Base-by-base conservation (phyloP, 1,140 invertebrate genomes). In the Nautilus pompilius region DNA sequence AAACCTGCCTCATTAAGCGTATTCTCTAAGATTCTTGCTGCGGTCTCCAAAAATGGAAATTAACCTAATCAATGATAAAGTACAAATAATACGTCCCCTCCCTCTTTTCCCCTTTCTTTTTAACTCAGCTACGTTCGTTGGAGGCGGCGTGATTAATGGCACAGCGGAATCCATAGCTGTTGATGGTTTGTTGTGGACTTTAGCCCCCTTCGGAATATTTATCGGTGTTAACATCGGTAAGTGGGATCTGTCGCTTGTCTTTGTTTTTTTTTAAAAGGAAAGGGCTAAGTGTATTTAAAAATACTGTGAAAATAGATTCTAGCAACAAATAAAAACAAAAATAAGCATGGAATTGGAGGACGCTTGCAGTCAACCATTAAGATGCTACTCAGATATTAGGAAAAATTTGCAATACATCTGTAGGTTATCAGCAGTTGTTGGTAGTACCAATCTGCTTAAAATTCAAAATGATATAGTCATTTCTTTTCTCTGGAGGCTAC, bases 111-210 rank as follows among this genome's bases (percentile, higher is more conserved):
- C n/a, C 26, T 56, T 36, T 13, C 45, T 32, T 57, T 45, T 36
- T 65, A 46, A 71, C 63, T 22, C 63, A 81, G 80, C 80, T 13
- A 81, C 80, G 58, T 73, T 69, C 24, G 78, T 80, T 2, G 80
- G 78, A 67, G 80, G 80, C 32, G 80, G 77, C 26, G 79, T 77
- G 58, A 72, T 81, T 22, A 79, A 80, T 72, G 80, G 80, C 67
- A 80, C 77, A 69, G 78, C 80, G 13, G 80, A 82, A 65, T 74
- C 72, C 8, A 71, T 80, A 57, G 77, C 74, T 30, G 70, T 63
- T 6, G 30, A 49, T 65, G 80, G 80, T 15, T 36, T 82, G 13
- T 63, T 74, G 2, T 80, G 79, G 79, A 80, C 77, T 5, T 62
- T 80, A 8, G 74, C 77, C 29, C 79, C 79, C 15, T 68, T 79